Evolutionary conservation across 2,113 vertebrate species (phyloP).

Genomic region (Nicator chloris): DNA sequence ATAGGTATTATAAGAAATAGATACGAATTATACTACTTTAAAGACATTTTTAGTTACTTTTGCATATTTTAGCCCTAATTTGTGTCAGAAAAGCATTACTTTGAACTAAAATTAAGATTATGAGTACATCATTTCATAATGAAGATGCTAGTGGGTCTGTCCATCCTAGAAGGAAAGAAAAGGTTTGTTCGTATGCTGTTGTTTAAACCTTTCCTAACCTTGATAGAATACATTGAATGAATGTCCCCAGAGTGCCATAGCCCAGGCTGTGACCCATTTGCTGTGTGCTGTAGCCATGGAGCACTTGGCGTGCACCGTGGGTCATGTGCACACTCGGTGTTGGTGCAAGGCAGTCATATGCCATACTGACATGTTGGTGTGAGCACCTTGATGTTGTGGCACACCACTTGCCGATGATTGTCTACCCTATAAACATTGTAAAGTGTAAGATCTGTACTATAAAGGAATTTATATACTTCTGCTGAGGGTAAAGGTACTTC

Average conservation of each 20-base stretch:
- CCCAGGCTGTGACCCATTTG: not conserved
- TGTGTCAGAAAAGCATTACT: not conserved
- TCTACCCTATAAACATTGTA: not conserved
- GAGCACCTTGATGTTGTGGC: not conserved
- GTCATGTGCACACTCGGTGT: fast-evolving
- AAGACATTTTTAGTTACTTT: not conserved
- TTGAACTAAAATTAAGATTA: not conserved
- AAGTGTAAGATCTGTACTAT: not conserved
- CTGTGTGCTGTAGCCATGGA: not conserved
- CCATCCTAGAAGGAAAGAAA: not conserved
- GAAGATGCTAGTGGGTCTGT: not conserved
- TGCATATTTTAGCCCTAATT: not conserved
- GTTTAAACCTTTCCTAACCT: not conserved
- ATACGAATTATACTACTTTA: not conserved
- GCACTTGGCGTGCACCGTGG: fast-evolving
- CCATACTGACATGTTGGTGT: fast-evolving
- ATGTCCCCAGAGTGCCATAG: not conserved
- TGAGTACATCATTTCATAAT: not conserved
- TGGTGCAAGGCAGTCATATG: fast-evolving
- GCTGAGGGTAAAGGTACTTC: not conserved
- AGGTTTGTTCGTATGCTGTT: not conserved
- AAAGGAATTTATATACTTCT: not conserved
- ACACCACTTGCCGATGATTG: not conserved
- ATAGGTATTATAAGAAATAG: not conserved
- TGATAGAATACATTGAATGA: not conserved